Evolutionary conservation across 2,888 invertebrate genomes (phyloP), one percentile per base, ranked within the genome.

Genomic region (Elaeidobius kamerunicus): DNA sequence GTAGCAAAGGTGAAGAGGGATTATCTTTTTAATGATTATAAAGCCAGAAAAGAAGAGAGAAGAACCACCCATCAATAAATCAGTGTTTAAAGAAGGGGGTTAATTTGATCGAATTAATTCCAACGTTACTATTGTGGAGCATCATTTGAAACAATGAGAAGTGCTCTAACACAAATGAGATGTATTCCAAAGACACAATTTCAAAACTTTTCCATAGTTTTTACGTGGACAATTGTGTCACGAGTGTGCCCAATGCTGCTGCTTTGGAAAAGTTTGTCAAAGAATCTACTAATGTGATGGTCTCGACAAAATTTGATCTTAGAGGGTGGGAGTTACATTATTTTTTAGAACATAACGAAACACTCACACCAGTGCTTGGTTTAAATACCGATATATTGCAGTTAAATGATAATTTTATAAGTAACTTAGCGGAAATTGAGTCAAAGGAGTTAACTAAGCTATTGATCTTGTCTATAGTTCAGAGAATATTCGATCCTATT

Each of bases 21-120:
- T n/a, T n/a, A n/a, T n/a, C n/a, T n/a, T n/a, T n/a, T n/a, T n/a
- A n/a, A n/a, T n/a, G n/a, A n/a, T n/a, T n/a, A n/a, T n/a, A n/a
- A n/a, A n/a, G n/a, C n/a, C n/a, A n/a, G n/a, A n/a, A n/a, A n/a
- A n/a, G n/a, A 7, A 23, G 20, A 11, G 45, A 54, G n/a, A 32
- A 38, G 1, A 35, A 50, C 1, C 61, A 60, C 1, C 18, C 55
- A n/a, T n/a, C n/a, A n/a, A n/a, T n/a, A n/a, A n/a, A 52, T 35
- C 16, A 46, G 23, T 57, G 52, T 19, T 34, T 57, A 14, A 51
- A 57, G 35, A 57, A 55, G 30, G 57, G 59, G 4, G 20, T 36
- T 1, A 59, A 59, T 35, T 30, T 56, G n/a, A n/a, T n/a, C n/a
- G 59, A 60, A 20, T 17, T 49, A 3, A 60, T 60, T 18, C 59